Evolutionary conservation across 2,797 vertebrate genomes (phyloP), one percentile per base, ranked within the genome.

Genomic region (Menidia menidia): DNA sequence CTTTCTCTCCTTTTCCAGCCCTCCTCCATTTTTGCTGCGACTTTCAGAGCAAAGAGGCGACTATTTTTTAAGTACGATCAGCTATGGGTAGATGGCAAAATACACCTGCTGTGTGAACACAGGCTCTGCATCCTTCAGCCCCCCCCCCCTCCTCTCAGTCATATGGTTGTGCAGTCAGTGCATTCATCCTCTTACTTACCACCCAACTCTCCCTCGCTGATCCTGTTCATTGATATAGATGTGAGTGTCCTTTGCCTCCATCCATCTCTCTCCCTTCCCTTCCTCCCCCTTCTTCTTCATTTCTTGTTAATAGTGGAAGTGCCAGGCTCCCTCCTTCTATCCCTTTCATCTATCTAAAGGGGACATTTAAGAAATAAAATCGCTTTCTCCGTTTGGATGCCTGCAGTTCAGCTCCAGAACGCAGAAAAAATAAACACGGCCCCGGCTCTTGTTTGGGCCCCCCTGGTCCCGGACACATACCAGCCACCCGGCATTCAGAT

Each of bases 171-270:
- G 68, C 65, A 77, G 80, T 75, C 67, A 42, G 43, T 53, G 73
- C 71, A 56, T 77, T 76, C 78, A 64, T 70, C 60, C 74, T 78
- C 80, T 85, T 79, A 78, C 75, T 90, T 82, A 78, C 76, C 0
- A 4, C 54, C 61, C 35, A 25, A 14, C 68, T 72, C 76, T 56
- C 55, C 71, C 74, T 73, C 73, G 32, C 81, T 63, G 31, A 84
- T 82, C 82, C 73, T 43, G 75, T 57, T 88, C 84, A 88, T 81
- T 87, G 84, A 90, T 82, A 88, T 63, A 83, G 75, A 91, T 90
- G 85, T 60, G 55, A 58, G 55, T 61, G 69, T 25, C 82, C 83
- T 87, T 86, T 84, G 73, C 75, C 80, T 80, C 68, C 62, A 85
- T 85, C 73, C 69, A 64, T 84, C 77, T 79, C 68, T 57, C 68